These are phyloP conservation scores for Umimayanthus kanabou DNA, from an alignment of 92 coral and sea anemone genomes.

Conservation along the genomic window DNA sequence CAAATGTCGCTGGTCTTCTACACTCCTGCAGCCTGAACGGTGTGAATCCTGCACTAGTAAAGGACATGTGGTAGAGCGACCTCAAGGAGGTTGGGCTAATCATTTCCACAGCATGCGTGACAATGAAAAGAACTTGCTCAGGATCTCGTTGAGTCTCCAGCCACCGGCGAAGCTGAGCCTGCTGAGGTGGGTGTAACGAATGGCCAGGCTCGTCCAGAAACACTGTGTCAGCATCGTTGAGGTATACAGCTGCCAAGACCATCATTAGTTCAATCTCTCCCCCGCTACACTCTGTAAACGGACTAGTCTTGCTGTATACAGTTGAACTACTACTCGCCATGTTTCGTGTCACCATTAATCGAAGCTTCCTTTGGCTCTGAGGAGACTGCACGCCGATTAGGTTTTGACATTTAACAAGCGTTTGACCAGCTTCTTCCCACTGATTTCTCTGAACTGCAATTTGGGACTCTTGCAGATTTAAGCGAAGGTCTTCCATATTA, in stretches of 20 bases:
- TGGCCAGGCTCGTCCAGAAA: constrained; percentile 42
- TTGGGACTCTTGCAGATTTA: not conserved
- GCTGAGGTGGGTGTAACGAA: constrained; percentile 43
- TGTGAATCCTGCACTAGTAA: constrained; percentile 7
- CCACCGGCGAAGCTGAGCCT: constrained; percentile 54
- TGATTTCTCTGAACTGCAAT: not conserved
- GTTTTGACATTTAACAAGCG: not conserved
- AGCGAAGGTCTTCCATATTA: not conserved
- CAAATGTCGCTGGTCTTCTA: not conserved
- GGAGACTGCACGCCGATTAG: not conserved
- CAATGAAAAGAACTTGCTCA: constrained; percentile 31
- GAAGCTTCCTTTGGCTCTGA: not conserved
- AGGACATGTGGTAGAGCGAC: constrained; percentile 42
- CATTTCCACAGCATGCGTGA: constrained; percentile 43
- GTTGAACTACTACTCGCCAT: not conserved
- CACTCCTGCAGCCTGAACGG: not conserved
- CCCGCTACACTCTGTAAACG: constrained; percentile 9
- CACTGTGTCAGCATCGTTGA: constrained; percentile 23
- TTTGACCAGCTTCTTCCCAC: not conserved
- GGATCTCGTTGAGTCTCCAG: constrained; percentile 11
- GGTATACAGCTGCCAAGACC: constrained; percentile 29
- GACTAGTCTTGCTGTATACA: constrained; percentile 4
- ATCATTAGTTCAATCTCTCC: constrained; percentile 27
- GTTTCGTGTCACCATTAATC: not conserved
- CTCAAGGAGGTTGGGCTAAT: constrained; percentile 32